Evolutionary conservation across 2,113 vertebrate species (phyloP).

Genomic region (Chaetura pelagica): DNA sequence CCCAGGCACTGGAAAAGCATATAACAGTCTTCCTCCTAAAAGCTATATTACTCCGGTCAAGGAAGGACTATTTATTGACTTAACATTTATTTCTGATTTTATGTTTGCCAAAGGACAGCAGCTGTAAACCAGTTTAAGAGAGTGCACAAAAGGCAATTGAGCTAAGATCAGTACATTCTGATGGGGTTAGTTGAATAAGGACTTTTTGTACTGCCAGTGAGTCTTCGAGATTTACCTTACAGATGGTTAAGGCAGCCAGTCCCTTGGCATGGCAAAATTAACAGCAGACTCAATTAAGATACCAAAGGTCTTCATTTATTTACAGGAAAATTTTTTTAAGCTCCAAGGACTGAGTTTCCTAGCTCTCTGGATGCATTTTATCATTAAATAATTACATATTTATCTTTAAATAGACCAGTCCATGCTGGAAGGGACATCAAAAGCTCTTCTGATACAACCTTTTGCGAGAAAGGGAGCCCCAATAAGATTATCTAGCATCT

Average conservation of each 20-base stretch:
- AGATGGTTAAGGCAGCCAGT: neutral
- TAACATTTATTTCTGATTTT: conserved; percentile 3
- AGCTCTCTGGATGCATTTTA: neutral
- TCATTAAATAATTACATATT: neutral
- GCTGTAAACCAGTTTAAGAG: neutral
- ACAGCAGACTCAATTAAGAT: neutral
- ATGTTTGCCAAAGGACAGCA: neutral
- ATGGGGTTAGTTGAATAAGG: neutral
- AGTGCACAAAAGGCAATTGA: neutral
- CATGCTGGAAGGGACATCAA: neutral
- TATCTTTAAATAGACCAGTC: neutral
- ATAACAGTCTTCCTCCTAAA: neutral
- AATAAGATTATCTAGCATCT: neutral
- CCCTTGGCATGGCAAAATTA: neutral
- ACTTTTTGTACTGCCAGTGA: neutral
- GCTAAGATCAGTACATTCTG: neutral
- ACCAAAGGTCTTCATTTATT: neutral
- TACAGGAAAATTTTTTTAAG: neutral
- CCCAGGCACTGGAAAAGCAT: neutral
- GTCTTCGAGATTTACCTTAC: neutral
- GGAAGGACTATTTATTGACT: neutral
- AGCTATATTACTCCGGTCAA: neutral
- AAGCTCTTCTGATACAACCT: fast-evolving
- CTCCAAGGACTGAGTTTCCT: neutral
- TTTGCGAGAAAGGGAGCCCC: neutral